Evolutionary conservation across 2,888 invertebrate genomes (phyloP).

Genomic region (Oligia strigilis): DNA sequence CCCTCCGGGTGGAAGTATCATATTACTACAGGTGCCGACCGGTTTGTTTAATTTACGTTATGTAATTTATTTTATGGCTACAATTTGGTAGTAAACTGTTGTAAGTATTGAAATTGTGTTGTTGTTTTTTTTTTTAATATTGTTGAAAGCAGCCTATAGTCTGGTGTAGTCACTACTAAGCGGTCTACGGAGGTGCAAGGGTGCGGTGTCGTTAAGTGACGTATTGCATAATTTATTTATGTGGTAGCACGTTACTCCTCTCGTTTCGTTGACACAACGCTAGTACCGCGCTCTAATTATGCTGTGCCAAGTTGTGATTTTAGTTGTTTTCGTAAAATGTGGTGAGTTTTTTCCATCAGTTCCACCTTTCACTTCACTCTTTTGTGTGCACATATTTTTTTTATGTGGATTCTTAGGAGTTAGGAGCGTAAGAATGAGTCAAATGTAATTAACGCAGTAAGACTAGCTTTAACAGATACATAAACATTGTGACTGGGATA

Average conservation of each 20-base stretch:
- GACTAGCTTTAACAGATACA: slow-evolving; percentile 1
- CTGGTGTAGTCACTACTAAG: slow-evolving; percentile 25
- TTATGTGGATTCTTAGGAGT: not conserved
- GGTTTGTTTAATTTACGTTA: slow-evolving; percentile 66
- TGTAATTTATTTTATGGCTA: slow-evolving; percentile 36
- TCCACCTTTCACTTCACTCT: not conserved
- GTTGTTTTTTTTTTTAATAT: not conserved
- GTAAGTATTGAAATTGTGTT: slow-evolving; percentile 3
- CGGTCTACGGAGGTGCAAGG: slow-evolving; percentile 60
- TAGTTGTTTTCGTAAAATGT: not conserved
- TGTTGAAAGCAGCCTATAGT: not conserved
- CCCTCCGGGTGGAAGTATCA: slow-evolving; percentile 60
- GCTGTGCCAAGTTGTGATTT: slow-evolving; percentile 31
- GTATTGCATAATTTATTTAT: slow-evolving; percentile 89
- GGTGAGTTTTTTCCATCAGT: not conserved
- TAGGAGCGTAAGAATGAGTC: not conserved
- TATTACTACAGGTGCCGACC: slow-evolving; percentile 50
- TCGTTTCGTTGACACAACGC: slow-evolving; percentile 78
- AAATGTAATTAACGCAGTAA: not conserved
- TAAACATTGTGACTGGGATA: not conserved
- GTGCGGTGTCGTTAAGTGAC: slow-evolving; percentile 81
- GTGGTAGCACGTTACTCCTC: slow-evolving; percentile 85
- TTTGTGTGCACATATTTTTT: not conserved
- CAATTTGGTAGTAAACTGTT: slow-evolving; percentile 23
- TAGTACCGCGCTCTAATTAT: slow-evolving; percentile 67